Evolutionary conservation across 1,140 invertebrate species (phyloP).

Genomic region (Drosophila melanica): DNA sequence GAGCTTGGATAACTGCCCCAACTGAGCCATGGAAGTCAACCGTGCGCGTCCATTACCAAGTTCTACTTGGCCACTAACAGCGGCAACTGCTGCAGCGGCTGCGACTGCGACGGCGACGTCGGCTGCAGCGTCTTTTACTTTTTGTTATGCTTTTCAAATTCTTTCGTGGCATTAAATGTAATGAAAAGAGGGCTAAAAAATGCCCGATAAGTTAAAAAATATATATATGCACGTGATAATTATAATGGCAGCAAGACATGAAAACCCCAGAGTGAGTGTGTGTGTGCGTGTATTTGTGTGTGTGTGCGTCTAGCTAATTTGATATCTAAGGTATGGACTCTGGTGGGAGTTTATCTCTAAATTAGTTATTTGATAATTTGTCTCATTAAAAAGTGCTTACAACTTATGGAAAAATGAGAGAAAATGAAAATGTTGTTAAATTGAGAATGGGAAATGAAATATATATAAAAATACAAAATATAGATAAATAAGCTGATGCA

Average conservation of each 20-base stretch:
- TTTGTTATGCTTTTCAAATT: slow-evolving; percentile 81
- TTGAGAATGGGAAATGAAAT: background rate
- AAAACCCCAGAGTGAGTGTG: slow-evolving; percentile 48
- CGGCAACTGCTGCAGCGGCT: slow-evolving; percentile 18
- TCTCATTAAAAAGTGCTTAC: slow-evolving; percentile 40
- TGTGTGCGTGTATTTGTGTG: slow-evolving; percentile 4
- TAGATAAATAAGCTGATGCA: too few species aligned
- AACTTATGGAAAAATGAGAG: slow-evolving; percentile 22
- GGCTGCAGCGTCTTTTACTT: slow-evolving; percentile 34
- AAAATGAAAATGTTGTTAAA: slow-evolving; percentile 11
- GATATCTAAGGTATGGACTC: slow-evolving; percentile 8
- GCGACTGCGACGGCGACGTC: slow-evolving; percentile 10
- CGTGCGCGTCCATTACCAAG: slow-evolving; percentile 71
- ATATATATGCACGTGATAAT: slow-evolving; percentile 67
- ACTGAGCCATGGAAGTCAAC: slow-evolving; percentile 82
- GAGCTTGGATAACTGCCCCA: slow-evolving; percentile 74
- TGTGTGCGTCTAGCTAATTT: slow-evolving; percentile 10
- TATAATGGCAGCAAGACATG: slow-evolving; percentile 74
- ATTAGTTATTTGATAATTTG: slow-evolving; percentile 45
- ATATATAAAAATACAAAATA: background rate
- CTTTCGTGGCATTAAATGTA: slow-evolving; percentile 81
- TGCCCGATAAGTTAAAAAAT: slow-evolving; percentile 54
- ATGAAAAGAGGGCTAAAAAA: slow-evolving; percentile 77
- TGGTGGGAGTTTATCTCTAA: slow-evolving; percentile 37
- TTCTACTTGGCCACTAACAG: slow-evolving; percentile 38